Percentiles rank a stretch among this genome's conserved stretches.
These are phyloP conservation scores for Andrena hattorfiana DNA, from an alignment of 2,888 invertebrate species.

Conservation along the genomic window DNA sequence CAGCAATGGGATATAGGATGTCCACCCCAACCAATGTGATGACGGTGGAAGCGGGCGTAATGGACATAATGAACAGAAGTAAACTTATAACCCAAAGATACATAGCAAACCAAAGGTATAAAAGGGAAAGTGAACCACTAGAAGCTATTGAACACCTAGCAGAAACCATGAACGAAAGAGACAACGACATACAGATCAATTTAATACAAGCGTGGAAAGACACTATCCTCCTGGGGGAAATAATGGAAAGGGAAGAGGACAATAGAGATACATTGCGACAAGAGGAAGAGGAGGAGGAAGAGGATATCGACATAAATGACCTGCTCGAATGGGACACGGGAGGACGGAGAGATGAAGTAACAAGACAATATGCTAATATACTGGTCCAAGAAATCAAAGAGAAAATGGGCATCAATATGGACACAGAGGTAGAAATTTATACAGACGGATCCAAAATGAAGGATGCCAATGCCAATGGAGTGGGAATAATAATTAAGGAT, in stretches of 20 bases:
- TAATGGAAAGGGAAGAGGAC: neutral
- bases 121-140: neutral
- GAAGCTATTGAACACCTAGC: neutral
- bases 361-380: neutral
- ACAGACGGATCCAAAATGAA: neutral
- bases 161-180: neutral
- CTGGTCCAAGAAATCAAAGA: neutral
- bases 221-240: neutral
- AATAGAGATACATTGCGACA: neutral
- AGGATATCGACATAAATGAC: neutral
- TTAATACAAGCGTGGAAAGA: neutral
- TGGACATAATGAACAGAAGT: neutral
- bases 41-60: neutral
- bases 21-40: neutral
- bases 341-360: neutral
- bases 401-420: neutral
- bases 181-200: neutral
- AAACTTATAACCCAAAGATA: neutral
- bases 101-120: neutral
- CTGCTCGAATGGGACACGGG: neutral
- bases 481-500: neutral
- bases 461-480: neutral
- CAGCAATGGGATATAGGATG: neutral
- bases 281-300: neutral
- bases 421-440: neutral